Evolutionary conservation across 2,113 vertebrate genomes (phyloP), one percentile per base, ranked within the genome.

Genomic region (Amphilophus citrinellus): DNA sequence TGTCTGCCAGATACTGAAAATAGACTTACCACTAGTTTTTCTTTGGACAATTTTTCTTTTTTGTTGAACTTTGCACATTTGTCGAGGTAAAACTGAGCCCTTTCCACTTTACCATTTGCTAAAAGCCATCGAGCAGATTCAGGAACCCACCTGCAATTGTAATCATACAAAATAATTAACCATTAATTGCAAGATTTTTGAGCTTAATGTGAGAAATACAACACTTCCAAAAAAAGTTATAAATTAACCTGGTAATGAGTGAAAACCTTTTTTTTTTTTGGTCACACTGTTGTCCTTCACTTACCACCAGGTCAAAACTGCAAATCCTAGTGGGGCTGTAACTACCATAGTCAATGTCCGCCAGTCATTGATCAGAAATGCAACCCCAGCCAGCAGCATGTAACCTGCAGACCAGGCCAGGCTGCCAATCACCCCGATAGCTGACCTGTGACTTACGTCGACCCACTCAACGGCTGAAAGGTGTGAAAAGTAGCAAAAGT

Each of bases 121-220:
- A 97, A 93, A 77, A 98, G 96, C 98, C 97, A 98, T 13, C 97
- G 94, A 2, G 97, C 97, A 27, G 97, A 99, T 89, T 98, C 98
- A 47, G 98, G 97, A 61, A 98, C 88, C 97, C 97, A 97, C 96
- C 97, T 98, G 24, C 9, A 44, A 35, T 15, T 9, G 61, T 0
- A 50, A 1, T 17, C 56, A 35, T 42, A 30, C 6, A 44, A 60
- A 60, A 22, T 24, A 17, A 13, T 35, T 3, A 30, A 57, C 20
- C 10, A 27, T 24, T 3, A 20, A 37, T 24, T 20, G 37, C 17
- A 7, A 2, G 15, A 62, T 47, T 47, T 47, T 47, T 47, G 6
- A 32, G 27, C 20, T 10, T 11, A 17, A 73, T 32, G 2, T 32
- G 66, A 17, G 47, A 53, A 73, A 73, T 13, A 8, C 17, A 1